These are phyloP conservation scores for Habropoda laboriosa DNA, from an alignment of 1,140 invertebrate species.

Conservation along the genomic window DNA sequence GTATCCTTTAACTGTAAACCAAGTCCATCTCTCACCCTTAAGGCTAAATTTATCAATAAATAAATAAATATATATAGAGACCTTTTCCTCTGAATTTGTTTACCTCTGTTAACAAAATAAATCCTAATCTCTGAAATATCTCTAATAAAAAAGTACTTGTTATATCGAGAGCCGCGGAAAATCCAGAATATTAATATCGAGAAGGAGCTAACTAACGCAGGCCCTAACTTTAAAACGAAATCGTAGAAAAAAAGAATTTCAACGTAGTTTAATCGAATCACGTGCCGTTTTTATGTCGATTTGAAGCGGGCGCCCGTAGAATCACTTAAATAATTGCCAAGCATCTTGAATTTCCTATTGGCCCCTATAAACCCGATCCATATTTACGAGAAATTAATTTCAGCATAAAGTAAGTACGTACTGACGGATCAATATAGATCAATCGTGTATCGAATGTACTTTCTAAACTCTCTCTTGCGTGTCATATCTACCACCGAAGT, in stretches of 20 bases:
- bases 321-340: conserved; percentile 15
- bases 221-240: neutral
- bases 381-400: conserved; percentile 37
- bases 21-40: too few species aligned
- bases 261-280: conserved; percentile 18
- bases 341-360: conserved; percentile 17
- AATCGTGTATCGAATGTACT: neutral
- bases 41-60: too few species aligned
- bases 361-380: conserved; percentile 18
- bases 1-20: too few species aligned
- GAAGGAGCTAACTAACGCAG: neutral
- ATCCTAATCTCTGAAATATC: too few species aligned
- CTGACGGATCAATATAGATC: neutral
- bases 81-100: too few species aligned
- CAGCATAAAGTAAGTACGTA: neutral
- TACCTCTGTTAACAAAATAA: too few species aligned
- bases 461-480: conserved; percentile 29
- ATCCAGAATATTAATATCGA: too few species aligned
- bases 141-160: too few species aligned
- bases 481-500: neutral
- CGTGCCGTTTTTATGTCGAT: conserved; percentile 15
- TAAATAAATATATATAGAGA: too few species aligned
- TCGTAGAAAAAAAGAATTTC: neutral
- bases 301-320: conserved; percentile 47
- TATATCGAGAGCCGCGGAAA: too few species aligned